These are phyloP conservation scores for Tiphia femorata DNA, from an alignment of 2,888 invertebrate genomes.

Conservation along the genomic window DNA sequence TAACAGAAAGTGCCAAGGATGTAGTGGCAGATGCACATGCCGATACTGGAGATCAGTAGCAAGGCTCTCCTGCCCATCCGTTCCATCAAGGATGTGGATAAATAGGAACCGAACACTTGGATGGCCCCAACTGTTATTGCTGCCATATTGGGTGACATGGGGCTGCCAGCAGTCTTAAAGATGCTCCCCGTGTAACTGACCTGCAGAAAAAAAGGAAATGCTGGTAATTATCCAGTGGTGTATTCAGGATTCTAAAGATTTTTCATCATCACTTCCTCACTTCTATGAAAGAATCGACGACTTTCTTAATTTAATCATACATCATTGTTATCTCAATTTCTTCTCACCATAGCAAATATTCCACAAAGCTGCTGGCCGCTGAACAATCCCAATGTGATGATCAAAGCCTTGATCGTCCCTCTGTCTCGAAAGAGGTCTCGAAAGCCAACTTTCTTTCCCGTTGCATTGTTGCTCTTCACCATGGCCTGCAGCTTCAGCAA, in stretches of 20 bases:
- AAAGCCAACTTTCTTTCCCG: slow-evolving; percentile 37
- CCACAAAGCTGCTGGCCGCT: slow-evolving; percentile 69
- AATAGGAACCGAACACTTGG: slow-evolving; percentile 70
- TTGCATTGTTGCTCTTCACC: slow-evolving; percentile 38
- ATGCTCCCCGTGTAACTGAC: slow-evolving; percentile 71
- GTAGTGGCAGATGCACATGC: slow-evolving; percentile 61
- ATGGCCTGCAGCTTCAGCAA: slow-evolving; percentile 49
- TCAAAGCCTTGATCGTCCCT: slow-evolving; percentile 62
- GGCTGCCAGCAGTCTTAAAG: slow-evolving; percentile 71
- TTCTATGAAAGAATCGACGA: too few species aligned
- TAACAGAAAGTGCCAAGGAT: slow-evolving; percentile 62
- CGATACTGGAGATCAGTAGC: slow-evolving; percentile 67
- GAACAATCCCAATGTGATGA: slow-evolving; percentile 64
- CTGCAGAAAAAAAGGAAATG: slow-evolving; percentile 39
- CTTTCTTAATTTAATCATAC: too few species aligned
- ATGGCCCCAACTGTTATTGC: slow-evolving; percentile 74
- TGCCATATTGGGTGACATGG: slow-evolving; percentile 70
- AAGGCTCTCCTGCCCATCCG: slow-evolving; percentile 73
- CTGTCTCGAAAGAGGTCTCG: slow-evolving; percentile 63
- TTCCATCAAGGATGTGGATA: slow-evolving; percentile 72
- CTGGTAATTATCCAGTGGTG: too few species aligned
- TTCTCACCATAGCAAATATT: slow-evolving; percentile 66
- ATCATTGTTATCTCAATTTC: too few species aligned
- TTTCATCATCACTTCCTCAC: too few species aligned
- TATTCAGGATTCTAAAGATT: too few species aligned